Evolutionary conservation across 2,797 vertebrate species (phyloP).

Genomic region (Columba guinea): DNA sequence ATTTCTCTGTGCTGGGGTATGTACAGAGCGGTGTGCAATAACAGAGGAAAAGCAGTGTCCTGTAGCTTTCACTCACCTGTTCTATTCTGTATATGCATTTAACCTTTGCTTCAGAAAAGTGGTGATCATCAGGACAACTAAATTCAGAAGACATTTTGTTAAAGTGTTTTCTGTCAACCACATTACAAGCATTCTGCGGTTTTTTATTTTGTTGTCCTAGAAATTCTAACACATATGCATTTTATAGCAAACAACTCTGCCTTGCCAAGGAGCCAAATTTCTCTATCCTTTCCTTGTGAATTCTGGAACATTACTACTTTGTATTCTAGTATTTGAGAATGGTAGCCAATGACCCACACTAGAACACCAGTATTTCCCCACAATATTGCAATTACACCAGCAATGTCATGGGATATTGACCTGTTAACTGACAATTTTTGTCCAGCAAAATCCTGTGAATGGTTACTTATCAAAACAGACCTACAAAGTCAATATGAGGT

Average conservation of each 20-base stretch:
- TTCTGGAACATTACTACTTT: background rate
- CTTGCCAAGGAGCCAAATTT: background rate
- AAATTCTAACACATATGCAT: background rate
- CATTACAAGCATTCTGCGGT: background rate
- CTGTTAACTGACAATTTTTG: background rate
- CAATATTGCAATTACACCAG: background rate
- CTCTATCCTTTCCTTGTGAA: background rate
- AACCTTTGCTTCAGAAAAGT: background rate
- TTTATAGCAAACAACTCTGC: background rate
- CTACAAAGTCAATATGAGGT: background rate
- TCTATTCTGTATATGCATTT: background rate
- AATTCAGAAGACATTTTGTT: background rate
- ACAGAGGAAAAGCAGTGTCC: background rate
- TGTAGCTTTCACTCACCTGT: background rate
- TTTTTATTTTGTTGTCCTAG: background rate
- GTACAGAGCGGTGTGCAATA: background rate
- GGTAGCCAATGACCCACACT: background rate
- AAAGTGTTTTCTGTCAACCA: background rate
- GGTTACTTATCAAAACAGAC: background rate
- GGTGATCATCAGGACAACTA: background rate
- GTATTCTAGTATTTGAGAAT: background rate
- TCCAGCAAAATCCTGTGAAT: background rate
- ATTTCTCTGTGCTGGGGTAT: background rate
- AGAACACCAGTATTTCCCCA: background rate
- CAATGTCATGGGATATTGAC: background rate